These are phyloP conservation scores for Dermatophagoides farinae DNA, from an alignment of 1,140 invertebrate species.

Conservation along the genomic window DNA sequence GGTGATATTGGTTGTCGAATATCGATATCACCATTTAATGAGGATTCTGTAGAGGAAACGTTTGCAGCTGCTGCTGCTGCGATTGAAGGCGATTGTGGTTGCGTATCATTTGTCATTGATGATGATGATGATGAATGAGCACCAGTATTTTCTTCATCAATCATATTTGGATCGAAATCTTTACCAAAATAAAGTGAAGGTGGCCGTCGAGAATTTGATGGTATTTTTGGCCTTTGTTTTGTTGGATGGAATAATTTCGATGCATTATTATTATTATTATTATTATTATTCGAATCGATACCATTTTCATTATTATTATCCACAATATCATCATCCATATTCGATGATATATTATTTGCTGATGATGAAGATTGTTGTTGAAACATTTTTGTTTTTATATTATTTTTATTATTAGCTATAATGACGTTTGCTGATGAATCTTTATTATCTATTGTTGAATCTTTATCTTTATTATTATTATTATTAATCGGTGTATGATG, in stretches of 20 bases:
- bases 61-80: background rate
- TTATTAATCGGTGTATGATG: background rate
- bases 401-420: background rate
- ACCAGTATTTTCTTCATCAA: background rate
- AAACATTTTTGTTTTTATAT: background rate
- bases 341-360: background rate
- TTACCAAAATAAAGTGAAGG: constrained; percentile 27
- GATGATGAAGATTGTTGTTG: background rate
- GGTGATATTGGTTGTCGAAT: background rate
- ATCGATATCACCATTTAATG: no score
- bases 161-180: background rate
- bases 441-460: no score
- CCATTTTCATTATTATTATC: background rate
- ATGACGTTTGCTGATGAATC: background rate
- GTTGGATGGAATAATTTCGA: constrained; percentile 40
- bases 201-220: constrained; percentile 32
- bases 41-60: background rate
- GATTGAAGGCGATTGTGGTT: background rate
- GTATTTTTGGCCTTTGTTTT: constrained; percentile 38
- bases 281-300: background rate
- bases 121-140: background rate
- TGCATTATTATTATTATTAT: constrained; percentile 20
- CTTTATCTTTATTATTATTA: background rate
- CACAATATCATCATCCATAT: background rate
- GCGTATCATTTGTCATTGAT: background rate